These are phyloP conservation scores for Heliconius ismenius DNA, from an alignment of 2,888 invertebrate genomes.

Conservation along the genomic window DNA sequence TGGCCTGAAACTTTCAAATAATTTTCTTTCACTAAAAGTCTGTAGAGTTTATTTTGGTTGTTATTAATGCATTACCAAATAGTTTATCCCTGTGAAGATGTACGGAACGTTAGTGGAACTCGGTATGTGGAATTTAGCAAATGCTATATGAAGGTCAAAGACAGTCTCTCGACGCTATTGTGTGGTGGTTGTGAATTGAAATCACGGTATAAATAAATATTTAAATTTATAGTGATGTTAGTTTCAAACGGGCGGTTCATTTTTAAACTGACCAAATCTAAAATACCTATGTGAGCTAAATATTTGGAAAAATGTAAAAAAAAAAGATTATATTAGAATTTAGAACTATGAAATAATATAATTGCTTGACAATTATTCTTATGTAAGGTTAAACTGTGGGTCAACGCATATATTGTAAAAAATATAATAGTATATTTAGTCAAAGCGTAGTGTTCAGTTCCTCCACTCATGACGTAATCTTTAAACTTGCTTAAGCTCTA, in stretches of 20 bases:
- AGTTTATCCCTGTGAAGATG: slow-evolving; percentile 11
- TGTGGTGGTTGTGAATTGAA: not conserved
- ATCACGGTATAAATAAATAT: not conserved
- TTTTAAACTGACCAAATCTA: no score
- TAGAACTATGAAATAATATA: not conserved
- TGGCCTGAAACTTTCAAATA: no score
- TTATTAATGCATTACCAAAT: slow-evolving; percentile 7
- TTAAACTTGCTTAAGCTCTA: not conserved
- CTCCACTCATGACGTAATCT: not conserved
- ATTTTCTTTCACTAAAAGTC: slow-evolving; percentile 3
- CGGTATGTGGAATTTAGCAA: slow-evolving; percentile 12
- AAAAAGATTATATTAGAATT: not conserved
- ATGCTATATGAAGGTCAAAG: slow-evolving; percentile 17
- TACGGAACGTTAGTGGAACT: slow-evolving; percentile 9
- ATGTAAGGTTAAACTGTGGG: no score
- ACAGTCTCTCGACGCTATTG: not conserved
- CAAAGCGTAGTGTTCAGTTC: not conserved
- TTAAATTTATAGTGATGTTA: not conserved
- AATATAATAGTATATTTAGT: not conserved
- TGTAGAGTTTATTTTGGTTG: not conserved
- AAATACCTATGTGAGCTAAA: no score
- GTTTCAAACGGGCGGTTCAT: not conserved
- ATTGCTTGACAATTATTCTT: no score
- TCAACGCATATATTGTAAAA: not conserved
- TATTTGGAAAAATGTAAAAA: not conserved